phyloP scores from a whole-genome alignment of 2,888 invertebrate genomes.

The Brachylomia viminalis region DNA sequence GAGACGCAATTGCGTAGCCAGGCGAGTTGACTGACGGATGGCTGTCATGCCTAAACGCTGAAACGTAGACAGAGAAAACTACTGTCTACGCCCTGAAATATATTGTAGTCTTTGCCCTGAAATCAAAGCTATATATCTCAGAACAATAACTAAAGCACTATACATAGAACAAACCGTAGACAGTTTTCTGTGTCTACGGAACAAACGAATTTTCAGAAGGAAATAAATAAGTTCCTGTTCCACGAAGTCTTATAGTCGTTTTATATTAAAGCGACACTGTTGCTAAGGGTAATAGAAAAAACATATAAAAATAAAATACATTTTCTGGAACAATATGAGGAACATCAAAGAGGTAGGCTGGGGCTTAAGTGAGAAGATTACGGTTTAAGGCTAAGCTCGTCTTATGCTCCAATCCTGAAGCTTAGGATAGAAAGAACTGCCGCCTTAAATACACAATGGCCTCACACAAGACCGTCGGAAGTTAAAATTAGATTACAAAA shows the following conservation, averaged over 20 bases:
- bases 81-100: no score
- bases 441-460: conserved; percentile 31
- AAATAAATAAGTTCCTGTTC: conserved; percentile 22
- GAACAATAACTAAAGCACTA: no score
- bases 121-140: conserved; percentile 16
- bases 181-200: no score
- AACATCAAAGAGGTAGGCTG: conserved; percentile 14
- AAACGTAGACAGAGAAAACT: no score
- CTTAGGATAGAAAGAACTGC: conserved; percentile 21
- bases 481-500: conserved; percentile 58
- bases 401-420: conserved; percentile 33
- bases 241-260: conserved; percentile 28
- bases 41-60: conserved; percentile 19
- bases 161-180: no score
- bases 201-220: conserved; percentile 20
- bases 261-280: conserved; percentile 37
- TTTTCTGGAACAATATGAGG: conserved; percentile 16
- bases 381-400: conserved; percentile 38
- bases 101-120: no score
- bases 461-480: conserved; percentile 27
- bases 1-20: conserved; percentile 29
- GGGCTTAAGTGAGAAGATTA: conserved; percentile 28
- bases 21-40: conserved; percentile 38
- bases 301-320: conserved; percentile 8
- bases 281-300: conserved; percentile 12